Base-by-base conservation (phyloP, 2,113 vertebrate genomes). In the Rhinolophus sinicus region DNA sequence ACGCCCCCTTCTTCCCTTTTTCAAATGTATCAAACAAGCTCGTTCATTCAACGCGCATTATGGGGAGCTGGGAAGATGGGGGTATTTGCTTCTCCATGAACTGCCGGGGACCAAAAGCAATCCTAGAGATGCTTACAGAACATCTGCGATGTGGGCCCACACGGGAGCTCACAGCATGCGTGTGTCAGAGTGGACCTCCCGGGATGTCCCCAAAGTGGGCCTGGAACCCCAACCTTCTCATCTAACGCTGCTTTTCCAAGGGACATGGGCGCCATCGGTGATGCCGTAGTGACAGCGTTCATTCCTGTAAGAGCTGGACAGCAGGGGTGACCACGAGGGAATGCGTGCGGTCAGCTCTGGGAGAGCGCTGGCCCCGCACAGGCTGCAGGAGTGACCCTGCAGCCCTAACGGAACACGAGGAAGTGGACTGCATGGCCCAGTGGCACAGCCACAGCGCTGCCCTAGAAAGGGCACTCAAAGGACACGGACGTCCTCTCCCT, bases 101-200 rank as follows among this genome's bases (percentile, higher is more conserved):
- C 21, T 6, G 1, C 50, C 6, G 40, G 19, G 67, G 50, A 62
- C 8, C 33, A 18, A 33, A 73, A 52, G 6, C 10, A 7, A 13
- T 3, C 2, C 13, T 22, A 13, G 28, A 67, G 52, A n/a, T 22
- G 30, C 3, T 72, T 6, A 5, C 7, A 0, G 14, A 1, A 8
- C 4, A 19, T 44, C 18, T 16, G 24, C 21, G 30, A 28, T 40
- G 24, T 5, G 0, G 52, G 8, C 56, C 56, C 1, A 0, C 21
- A 2, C n/a, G 7, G 8, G 81, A 1, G 22, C 70, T 24, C 28
- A 1, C 4, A 5, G n/a, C n/a, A n/a, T n/a, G 56, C 44, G 30
- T 1, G 8, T 9, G 11, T 18, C 60, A 0, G 2, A 16, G 8
- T 4, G 1, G 28, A 22, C 4, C 7, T 5, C 38, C 33, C 0